phyloP scores from a whole-genome alignment of 2,888 invertebrate genomes.

The Leistus spinibarbis region DNA sequence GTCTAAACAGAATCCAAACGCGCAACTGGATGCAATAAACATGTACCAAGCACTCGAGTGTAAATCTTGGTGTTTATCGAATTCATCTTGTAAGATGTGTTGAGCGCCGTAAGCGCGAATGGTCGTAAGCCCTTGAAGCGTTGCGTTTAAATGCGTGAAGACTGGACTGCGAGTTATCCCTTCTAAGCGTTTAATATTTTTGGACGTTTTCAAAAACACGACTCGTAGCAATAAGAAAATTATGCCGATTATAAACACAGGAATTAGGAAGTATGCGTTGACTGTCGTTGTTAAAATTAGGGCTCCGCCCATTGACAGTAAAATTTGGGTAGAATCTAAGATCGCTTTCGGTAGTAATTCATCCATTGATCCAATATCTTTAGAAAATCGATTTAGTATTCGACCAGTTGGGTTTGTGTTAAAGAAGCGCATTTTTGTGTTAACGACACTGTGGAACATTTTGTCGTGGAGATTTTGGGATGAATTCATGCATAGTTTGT shows the following conservation, averaged over 20 bases:
- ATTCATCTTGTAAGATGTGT: conserved; percentile 63
- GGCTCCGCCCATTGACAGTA: conserved; percentile 59
- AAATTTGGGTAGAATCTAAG: conserved; percentile 67
- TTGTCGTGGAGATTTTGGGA: conserved; percentile 71
- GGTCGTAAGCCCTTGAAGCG: conserved; percentile 78
- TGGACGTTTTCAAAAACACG: conserved; percentile 71
- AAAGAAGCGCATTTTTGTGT: conserved; percentile 73
- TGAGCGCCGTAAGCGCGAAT: conserved; percentile 79
- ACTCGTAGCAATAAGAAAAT: conserved; percentile 68
- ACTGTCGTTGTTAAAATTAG: conserved; percentile 62
- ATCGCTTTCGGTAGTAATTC: conserved; percentile 72
- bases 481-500: conserved; percentile 66
- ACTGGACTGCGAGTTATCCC: conserved; percentile 80
- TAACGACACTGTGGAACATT: conserved; percentile 69
- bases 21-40: conserved; percentile 67
- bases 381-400: conserved; percentile 81
- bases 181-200: conserved; percentile 72
- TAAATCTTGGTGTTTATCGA: conserved; percentile 64
- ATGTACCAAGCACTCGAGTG: conserved; percentile 73
- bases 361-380: conserved; percentile 81
- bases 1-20: conserved; percentile 71
- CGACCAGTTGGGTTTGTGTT: conserved; percentile 83
- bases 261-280: conserved; percentile 59
- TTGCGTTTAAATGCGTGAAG: conserved; percentile 80
- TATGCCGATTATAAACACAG: conserved; percentile 61